Evolutionary conservation across 2,113 vertebrate species (phyloP).

Genomic region (Scophthalmus maximus): DNA sequence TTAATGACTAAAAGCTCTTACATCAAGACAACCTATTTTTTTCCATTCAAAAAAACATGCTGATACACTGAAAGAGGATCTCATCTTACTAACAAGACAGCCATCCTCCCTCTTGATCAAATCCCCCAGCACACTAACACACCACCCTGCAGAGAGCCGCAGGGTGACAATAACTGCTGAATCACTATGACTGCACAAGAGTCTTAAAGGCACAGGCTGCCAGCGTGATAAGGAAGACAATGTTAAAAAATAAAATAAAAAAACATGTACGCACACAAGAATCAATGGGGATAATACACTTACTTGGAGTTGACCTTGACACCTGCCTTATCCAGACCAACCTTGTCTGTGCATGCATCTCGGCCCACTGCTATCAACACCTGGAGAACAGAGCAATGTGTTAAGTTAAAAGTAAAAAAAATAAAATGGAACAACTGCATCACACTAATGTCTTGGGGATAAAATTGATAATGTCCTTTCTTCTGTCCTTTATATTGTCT

Average conservation of each 20-base stretch:
- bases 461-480: too few relatives aligned
- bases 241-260: too few relatives aligned
- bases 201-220: constrained; percentile 63
- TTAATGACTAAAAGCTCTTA: background rate
- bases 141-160: constrained; percentile 12
- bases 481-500: too few relatives aligned
- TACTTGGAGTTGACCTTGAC: constrained; percentile 92
- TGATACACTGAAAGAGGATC: background rate
- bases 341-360: constrained; percentile 91
- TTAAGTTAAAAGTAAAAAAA: background rate
- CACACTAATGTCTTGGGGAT: too few relatives aligned
- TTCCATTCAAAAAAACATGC: background rate
- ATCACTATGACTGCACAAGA: constrained; percentile 71
- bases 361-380: constrained; percentile 94
- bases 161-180: constrained; percentile 73
- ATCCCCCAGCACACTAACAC: background rate
- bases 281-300: constrained; percentile 56
- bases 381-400: constrained; percentile 68
- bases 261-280: too few relatives aligned
- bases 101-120: background rate
- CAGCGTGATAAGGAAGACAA: too few relatives aligned
- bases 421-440: too few relatives aligned
- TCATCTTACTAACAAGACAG: constrained; percentile 12
- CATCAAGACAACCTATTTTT: background rate
- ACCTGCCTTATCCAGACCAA: constrained; percentile 90